A percentile compares a stretch with the other conserved stretches of the same genome.
phyloP scores from a whole-genome alignment of 2,888 invertebrate genomes.

The Corbicula japonica region DNA sequence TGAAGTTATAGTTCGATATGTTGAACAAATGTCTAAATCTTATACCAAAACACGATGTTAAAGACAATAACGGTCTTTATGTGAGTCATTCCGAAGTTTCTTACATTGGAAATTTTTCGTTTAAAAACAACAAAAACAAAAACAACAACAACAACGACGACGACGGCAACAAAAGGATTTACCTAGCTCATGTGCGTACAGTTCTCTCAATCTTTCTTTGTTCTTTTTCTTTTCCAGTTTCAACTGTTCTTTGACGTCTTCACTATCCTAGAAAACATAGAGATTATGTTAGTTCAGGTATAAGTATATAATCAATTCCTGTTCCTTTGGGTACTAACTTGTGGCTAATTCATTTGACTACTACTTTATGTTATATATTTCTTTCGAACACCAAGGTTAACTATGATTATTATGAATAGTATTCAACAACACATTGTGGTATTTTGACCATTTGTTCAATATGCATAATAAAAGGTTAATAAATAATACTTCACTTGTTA shows the following conservation, averaged over 20 bases:
- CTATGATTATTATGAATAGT: neutral
- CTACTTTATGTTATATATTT: neutral
- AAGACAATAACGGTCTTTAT: no score
- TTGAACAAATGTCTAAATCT: no score
- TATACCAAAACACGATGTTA: no score
- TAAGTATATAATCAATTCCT: neutral
- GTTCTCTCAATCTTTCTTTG: constrained; percentile 75
- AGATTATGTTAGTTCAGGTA: neutral
- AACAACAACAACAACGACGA: no score
- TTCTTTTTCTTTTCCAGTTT: constrained; percentile 77
- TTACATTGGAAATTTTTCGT: no score
- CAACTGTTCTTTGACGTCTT: constrained; percentile 69
- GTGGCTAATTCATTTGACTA: neutral
- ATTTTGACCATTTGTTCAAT: no score
- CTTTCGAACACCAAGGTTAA: neutral
- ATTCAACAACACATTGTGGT: no score
- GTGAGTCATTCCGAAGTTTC: neutral
- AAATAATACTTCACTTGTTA: neutral
- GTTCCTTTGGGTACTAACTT: neutral
- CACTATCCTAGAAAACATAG: constrained; percentile 67
- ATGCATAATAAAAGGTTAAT: no score
- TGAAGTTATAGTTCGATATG: no score
- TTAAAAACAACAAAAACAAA: no score
- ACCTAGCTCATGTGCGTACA: constrained; percentile 37
- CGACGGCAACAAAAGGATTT: no score